Evolutionary conservation across 1,140 invertebrate genomes (phyloP), one percentile per base, ranked within the genome.

Genomic region (Ditylenchus dipsaci): DNA sequence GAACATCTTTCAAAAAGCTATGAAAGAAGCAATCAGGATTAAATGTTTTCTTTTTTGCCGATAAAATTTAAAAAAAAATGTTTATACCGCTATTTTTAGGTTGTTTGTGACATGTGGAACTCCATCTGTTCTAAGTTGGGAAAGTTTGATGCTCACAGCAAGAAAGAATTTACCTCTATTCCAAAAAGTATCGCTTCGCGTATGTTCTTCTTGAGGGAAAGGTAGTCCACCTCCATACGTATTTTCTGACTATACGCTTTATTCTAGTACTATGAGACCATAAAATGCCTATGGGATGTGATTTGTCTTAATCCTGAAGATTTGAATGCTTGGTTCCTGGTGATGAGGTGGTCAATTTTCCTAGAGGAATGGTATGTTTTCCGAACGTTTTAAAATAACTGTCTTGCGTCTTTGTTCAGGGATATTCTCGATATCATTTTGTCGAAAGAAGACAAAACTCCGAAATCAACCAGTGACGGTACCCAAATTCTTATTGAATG

Each of bases 221-320:
- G 29, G 61, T 68, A 3, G 1, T 38, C 21, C 11, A 5, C 11
- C 29, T 15, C 42, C n/a, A 49, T 1, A 21, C 49, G 19, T 43
- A 47, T 26, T 27, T 65, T 1, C 1, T 8, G 1, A 30, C 19
- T 65, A 1, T 9, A 63, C 19, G 30, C 9, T 47, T 65, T 23
- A 17, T 65, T 65, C 1, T 56, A 68, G 67, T 66, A 61, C 19
- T 68, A 68, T 42, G 67, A 68, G n/a, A 60, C 67, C 7, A 29
- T 68, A 38, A 19, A 38, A 11, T 68, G 61, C 30, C n/a, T 60
- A 13, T 68, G 61, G 42, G 67, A 68, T 9, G 19, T 45, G 56
- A 11, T 68, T 23, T 19, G 29, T 0, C 49, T 68, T 23, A 47
- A 27, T 21, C 47, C 45, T 9, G 27, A 33, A 17, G 67, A 68